Base-by-base conservation (phyloP, 2,113 vertebrate genomes). In the Oryzias curvinotus region DNA sequence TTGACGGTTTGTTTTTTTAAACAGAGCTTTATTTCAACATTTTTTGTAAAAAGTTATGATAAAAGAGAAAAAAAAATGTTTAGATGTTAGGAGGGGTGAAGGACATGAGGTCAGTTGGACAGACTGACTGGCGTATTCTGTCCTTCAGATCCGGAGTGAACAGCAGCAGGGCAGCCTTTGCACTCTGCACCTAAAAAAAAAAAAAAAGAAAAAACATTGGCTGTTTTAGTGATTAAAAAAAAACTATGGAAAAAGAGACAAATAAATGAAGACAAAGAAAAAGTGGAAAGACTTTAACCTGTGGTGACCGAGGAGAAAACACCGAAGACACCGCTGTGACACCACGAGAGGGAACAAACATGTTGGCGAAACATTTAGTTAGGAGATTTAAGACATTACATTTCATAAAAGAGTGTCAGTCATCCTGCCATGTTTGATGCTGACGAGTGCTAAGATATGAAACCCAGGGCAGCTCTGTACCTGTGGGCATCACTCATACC, bases 31-130 rank as follows among this genome's bases (percentile, higher is more conserved):
- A 77, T 61, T 76, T 3, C n/a, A 52, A 3, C 69, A 28, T 1
- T 19, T 57, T 4, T 25, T 21, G 5, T 10, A 5, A 44, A 14
- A 65, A 36, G 10, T 10, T 46, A 4, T 1, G 1, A 17, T n/a
- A 12, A n/a, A n/a, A 23, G 7, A 26, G 46, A 16, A 51, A 0
- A 46, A 19, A 41, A 23, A 10, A 59, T 5, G 4, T 19, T 14
- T 49, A 28, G 23, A 67, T 14, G 23, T 48, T 1, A 64, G 89
- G 89, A 45, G 89, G 89, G 0, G 90, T 92, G 69, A 92, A 92
- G 56, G 83, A 80, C 88, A 93, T 90, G 8, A 92, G 90, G 71
- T 92, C 92, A 58, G 36, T 71, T 0, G 85, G 87, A 63, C 91
- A 92, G 54, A 88, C 78, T 0, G 90, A 92, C 57, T 72, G 80